phyloP scores from a whole-genome alignment of 2,888 invertebrate species.

The Cantharis lateralis region DNA sequence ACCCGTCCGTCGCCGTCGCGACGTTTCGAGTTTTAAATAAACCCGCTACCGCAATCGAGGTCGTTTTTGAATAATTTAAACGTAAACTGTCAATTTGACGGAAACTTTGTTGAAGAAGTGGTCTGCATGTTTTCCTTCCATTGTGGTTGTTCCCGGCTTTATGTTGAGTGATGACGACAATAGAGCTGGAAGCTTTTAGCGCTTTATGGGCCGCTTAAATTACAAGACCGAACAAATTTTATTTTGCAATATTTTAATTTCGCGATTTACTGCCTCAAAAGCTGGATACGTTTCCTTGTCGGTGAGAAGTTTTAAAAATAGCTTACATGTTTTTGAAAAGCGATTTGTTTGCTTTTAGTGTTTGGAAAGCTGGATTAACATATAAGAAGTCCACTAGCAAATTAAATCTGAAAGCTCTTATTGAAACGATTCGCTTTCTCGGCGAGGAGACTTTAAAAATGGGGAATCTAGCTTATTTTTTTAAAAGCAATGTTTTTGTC shows the following conservation, averaged over 20 bases:
- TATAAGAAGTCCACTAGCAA: background rate
- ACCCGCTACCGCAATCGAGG: background rate
- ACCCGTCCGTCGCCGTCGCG: background rate
- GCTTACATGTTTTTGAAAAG: background rate
- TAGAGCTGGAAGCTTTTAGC: background rate
- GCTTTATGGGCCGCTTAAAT: background rate
- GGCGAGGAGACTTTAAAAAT: background rate
- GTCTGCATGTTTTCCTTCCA: background rate
- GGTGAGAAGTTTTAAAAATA: too few relatives aligned
- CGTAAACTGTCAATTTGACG: background rate
- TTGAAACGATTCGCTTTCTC: background rate
- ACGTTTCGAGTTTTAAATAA: background rate
- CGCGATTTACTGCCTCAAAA: too few relatives aligned
- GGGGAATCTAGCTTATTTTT: background rate
- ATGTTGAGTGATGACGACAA: background rate
- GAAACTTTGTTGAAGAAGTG: background rate
- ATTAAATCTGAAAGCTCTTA: background rate
- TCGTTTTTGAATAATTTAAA: background rate
- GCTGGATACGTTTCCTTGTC: too few relatives aligned
- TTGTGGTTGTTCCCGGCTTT: background rate
- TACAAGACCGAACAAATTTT: background rate
- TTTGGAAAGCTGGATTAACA: background rate
- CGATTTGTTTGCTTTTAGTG: background rate
- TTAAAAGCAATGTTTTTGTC: background rate
- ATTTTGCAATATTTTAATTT: too few relatives aligned